Conservation (phyloP, 1,140 invertebrate species). For the Drosophila truncata region DNA sequence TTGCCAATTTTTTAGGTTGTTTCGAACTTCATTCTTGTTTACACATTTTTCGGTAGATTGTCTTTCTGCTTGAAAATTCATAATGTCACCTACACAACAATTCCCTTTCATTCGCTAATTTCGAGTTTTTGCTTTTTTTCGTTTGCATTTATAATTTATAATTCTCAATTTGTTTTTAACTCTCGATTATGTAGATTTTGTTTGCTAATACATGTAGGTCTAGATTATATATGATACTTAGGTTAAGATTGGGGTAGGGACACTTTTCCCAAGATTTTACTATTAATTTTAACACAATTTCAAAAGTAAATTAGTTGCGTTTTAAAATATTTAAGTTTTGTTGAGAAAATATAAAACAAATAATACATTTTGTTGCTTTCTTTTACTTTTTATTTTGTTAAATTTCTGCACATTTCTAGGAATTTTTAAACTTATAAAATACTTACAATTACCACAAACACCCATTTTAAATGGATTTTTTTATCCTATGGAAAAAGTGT, state of each 20-base stretch:
- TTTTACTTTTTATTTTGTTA: too few species aligned
- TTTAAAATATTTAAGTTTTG: too few species aligned
- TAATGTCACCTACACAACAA: slow-evolving; percentile 49
- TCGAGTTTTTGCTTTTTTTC: slow-evolving; percentile 22
- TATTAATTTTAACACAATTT: not conserved
- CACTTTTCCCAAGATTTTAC: slow-evolving; percentile 46
- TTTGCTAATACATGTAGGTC: slow-evolving; percentile 30
- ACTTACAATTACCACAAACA: too few species aligned
- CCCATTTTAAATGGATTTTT: not conserved
- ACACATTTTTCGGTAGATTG: slow-evolving; percentile 62
- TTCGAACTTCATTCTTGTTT: slow-evolving; percentile 32
- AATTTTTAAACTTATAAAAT: too few species aligned
- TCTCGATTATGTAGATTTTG: slow-evolving; percentile 45
- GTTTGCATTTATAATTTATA: slow-evolving; percentile 47
- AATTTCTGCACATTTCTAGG: too few species aligned
- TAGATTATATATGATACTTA: slow-evolving; percentile 49
- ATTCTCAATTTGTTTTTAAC: slow-evolving; percentile 39
- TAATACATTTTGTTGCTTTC: too few species aligned
- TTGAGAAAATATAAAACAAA: too few species aligned
- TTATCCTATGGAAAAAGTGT: slow-evolving; percentile 16
- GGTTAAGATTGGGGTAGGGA: slow-evolving; percentile 11
- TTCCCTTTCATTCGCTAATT: slow-evolving; percentile 15
- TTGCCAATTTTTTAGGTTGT: slow-evolving; percentile 45
- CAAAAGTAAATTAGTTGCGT: not conserved
- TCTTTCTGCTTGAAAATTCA: slow-evolving; percentile 68